phyloP scores from a whole-genome alignment of 2,113 vertebrate genomes.

The Phrynosoma platyrhinos region DNA sequence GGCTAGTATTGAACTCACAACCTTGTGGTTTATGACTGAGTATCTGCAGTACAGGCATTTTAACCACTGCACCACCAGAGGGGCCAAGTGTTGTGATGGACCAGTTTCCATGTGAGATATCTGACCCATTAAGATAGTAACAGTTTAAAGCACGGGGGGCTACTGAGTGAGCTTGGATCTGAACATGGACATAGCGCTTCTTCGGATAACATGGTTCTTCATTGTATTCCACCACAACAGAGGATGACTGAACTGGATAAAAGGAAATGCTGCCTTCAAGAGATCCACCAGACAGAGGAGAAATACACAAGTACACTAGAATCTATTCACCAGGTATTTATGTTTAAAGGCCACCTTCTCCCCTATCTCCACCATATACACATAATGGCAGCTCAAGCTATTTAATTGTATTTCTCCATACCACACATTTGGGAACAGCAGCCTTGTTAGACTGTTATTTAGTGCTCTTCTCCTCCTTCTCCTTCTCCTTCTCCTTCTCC shows the following conservation, averaged over 20 bases:
- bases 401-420: not conserved
- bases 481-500: no score
- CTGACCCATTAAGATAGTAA: not conserved
- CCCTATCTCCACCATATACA: not conserved
- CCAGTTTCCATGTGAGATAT: not conserved
- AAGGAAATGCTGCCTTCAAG: constrained; percentile 89
- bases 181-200: no score
- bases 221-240: constrained; percentile 61
- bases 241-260: constrained; percentile 86
- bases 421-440: not conserved
- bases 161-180: not conserved
- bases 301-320: constrained; percentile 89
- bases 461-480: no score
- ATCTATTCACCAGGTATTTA: constrained; percentile 86
- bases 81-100: no score
- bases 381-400: not conserved
- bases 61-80: not conserved
- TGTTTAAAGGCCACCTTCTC: not conserved
- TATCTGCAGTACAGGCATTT: no score
- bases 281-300: constrained; percentile 90
- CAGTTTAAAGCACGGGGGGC: not conserved
- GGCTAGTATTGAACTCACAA: no score
- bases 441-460: not conserved
- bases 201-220: not conserved
- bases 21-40: no score